Conservation (phyloP, 2,888 invertebrate genomes). For the Timandra comae region DNA sequence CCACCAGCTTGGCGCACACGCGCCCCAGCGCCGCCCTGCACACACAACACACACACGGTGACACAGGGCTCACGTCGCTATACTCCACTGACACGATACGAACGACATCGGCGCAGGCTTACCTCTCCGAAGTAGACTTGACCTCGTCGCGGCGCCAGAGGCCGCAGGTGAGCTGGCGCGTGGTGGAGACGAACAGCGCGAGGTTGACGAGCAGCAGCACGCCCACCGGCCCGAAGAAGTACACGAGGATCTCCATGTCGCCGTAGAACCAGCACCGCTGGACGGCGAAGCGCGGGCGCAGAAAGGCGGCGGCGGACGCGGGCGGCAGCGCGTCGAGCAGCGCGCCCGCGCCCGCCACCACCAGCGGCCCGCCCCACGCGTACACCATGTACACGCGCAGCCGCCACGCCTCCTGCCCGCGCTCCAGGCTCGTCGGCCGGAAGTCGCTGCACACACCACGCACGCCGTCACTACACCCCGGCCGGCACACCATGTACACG, state of each 20-base stretch:
- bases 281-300: constrained; percentile 87
- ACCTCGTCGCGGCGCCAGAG: constrained; percentile 92
- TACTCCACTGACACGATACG: too few relatives aligned
- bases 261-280: constrained; percentile 91
- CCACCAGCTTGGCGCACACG: constrained; percentile 90
- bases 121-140: constrained; percentile 82
- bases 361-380: constrained; percentile 90
- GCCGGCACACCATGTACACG: too few relatives aligned
- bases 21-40: constrained; percentile 85
- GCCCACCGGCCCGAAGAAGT: constrained; percentile 91
- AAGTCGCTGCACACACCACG: constrained; percentile 79
- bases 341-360: constrained; percentile 85
- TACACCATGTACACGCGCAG: constrained; percentile 88
- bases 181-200: constrained; percentile 86
- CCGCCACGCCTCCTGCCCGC: constrained; percentile 88
- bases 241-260: constrained; percentile 87
- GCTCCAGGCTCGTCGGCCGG: constrained; percentile 89
- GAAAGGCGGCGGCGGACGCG: constrained; percentile 73
- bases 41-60: not conserved
- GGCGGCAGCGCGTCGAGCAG: constrained; percentile 81
- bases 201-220: constrained; percentile 86
- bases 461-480: not conserved
- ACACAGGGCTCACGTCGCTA: too few relatives aligned
- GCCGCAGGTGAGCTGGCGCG: constrained; percentile 90
- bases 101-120: too few relatives aligned